phyloP scores from a whole-genome alignment of 37 sponge, comb jelly and placozoan genomes.

The Cliona cf. orientalis region DNA sequence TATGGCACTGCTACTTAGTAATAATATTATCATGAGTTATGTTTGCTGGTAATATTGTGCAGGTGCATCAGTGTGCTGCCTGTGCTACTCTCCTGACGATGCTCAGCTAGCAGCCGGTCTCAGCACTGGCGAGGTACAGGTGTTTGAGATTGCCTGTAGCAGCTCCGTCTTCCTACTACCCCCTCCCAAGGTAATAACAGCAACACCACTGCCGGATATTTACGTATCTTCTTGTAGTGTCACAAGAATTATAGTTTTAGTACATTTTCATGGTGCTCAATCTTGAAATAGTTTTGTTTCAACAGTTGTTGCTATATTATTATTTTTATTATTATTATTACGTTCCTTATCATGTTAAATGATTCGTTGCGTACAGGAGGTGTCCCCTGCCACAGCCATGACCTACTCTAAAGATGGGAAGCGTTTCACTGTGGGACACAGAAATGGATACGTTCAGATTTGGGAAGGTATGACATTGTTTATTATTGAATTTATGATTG shows the following conservation, averaged over 20 bases:
- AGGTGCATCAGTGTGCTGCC: slow-evolving; percentile 14
- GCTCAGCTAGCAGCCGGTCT: slow-evolving; percentile 67
- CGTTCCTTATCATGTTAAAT: no score
- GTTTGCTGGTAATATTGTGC: background rate
- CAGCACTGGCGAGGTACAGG: slow-evolving; percentile 44
- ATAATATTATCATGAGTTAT: background rate
- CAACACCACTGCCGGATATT: no score
- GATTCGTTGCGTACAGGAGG: slow-evolving; percentile 8
- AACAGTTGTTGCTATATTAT: background rate
- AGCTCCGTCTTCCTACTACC: slow-evolving; percentile 32
- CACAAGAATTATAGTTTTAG: background rate
- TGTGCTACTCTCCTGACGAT: slow-evolving; percentile 69
- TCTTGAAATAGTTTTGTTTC: background rate
- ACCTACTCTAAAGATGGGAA: slow-evolving; percentile 50
- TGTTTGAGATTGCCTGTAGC: slow-evolving; percentile 45
- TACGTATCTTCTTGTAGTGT: background rate
- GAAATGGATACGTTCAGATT: slow-evolving; percentile 53
- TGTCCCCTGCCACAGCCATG: slow-evolving; percentile 41
- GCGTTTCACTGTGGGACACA: slow-evolving; percentile 52
- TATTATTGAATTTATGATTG: no score
- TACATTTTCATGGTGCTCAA: background rate
- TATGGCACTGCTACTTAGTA: background rate
- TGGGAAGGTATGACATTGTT: slow-evolving; percentile 56
- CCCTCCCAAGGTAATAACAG: slow-evolving; percentile 11
- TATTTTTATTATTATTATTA: no score